Conservation (phyloP, 2,113 vertebrate species). For the Grammomys dolichurus region DNA sequence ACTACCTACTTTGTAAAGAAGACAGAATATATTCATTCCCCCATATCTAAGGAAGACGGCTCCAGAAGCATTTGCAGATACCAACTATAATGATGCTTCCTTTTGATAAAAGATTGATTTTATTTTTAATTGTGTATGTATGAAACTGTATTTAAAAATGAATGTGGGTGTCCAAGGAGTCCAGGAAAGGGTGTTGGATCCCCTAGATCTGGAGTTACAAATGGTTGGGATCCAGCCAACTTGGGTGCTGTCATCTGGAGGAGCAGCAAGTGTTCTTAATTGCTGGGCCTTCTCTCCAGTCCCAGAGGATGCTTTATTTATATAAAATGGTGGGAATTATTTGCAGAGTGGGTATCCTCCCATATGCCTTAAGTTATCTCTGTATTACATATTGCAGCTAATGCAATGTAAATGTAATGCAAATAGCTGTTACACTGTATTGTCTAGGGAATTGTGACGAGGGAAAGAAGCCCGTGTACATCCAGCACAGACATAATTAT, state of each 20-base stretch:
- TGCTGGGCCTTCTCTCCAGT: not conserved
- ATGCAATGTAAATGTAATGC: not conserved
- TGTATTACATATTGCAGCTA: not conserved
- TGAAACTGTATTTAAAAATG: not conserved
- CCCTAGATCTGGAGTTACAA: not conserved
- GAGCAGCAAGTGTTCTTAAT: not conserved
- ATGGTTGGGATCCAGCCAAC: not conserved
- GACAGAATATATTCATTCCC: not conserved
- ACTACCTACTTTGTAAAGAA: not conserved
- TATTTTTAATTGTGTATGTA: not conserved
- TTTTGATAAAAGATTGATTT: not conserved
- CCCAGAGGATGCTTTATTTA: not conserved
- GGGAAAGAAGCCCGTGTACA: not conserved
- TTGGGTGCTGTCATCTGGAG: not conserved
- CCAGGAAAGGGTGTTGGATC: not conserved
- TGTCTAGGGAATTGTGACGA: not conserved
- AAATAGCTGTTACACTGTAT: not conserved
- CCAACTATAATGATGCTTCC: not conserved
- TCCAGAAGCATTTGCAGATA: too few species aligned
- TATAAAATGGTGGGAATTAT: not conserved
- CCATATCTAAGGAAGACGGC: not conserved
- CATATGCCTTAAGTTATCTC: not conserved
- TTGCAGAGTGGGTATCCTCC: too few species aligned
- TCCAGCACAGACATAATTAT: not conserved
- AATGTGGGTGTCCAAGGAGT: not conserved